Evolutionary conservation across 1,140 invertebrate genomes (phyloP), one percentile per base, ranked within the genome.

Genomic region (Caenorhabditis brenneri): DNA sequence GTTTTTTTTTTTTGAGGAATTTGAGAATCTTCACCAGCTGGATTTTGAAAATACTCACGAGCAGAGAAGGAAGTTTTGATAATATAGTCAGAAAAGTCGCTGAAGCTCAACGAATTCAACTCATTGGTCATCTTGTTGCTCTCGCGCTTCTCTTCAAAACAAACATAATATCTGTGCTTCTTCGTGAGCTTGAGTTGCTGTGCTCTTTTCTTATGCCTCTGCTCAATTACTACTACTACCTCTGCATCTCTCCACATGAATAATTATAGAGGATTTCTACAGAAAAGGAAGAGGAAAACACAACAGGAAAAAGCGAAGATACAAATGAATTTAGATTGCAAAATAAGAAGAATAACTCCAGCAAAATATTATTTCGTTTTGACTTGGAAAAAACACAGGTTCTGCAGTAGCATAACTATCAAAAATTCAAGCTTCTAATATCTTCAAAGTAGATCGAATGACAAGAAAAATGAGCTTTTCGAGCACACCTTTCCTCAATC

Each of bases 161-260:
- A 42, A n/a, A 74, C 19, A 65, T 39, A 19, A n/a, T 36, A 33
- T 65, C 60, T 58, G 55, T 29, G 55, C 55, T 58, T 27, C 24
- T 58, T 29, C 24, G 27, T 36, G 19, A 65, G 31, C 31, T n/a
- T 27, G 24, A 29, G 24, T 58, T 16, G 53, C 29, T 58, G 24
- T 12, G 53, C 53, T 58, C 31, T 36, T 33, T 24, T 42, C 33
- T 74, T 10, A 46, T 27, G 36, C 36, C n/a, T 12, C 36, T 24
- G 65, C 65, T 42, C 65, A 74, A 74, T 74, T 74, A 42, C 36
- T n/a, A 74, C 65, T 74, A 22, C 12, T 65, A 33, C 31, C 29
- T 65, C 58, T 65, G 29, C 36, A 33, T 65, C 58, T 65, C 31
- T 65, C 58, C 31, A 65, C 31, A 33, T 74, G 65, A 74, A 74